phyloP scores from a whole-genome alignment of 2,797 vertebrate species.

The Mycteria americana region DNA sequence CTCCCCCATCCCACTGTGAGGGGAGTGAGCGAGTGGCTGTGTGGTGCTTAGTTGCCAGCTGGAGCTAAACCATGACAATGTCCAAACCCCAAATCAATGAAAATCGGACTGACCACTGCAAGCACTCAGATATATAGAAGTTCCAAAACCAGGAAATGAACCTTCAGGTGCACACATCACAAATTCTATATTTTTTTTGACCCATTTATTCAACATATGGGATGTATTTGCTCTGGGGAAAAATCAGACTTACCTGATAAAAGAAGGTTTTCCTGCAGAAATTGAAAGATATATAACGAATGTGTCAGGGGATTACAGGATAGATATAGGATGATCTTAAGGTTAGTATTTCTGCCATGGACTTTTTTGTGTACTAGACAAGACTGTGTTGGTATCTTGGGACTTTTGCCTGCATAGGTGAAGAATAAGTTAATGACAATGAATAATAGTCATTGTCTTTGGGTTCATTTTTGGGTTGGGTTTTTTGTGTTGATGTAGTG shows the following conservation, averaged over 20 bases:
- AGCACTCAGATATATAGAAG: not conserved
- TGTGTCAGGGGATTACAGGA: not conserved
- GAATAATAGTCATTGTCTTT: not conserved
- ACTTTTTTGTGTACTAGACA: not conserved
- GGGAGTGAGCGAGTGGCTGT: too few relatives aligned
- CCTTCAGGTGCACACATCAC: not conserved
- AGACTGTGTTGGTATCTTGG: not conserved
- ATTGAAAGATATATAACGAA: not conserved
- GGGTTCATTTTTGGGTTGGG: accelerated
- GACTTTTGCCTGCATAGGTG: not conserved
- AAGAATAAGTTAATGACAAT: not conserved
- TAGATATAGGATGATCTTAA: not conserved
- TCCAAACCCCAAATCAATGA: not conserved
- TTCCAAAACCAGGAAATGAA: not conserved
- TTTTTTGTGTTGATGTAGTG: not conserved
- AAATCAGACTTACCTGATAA: not conserved
- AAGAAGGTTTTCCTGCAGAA: not conserved
- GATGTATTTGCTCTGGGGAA: not conserved
- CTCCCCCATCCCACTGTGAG: too few relatives aligned
- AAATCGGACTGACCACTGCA: not conserved
- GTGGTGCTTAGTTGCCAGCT: too few relatives aligned
- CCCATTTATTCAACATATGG: not conserved
- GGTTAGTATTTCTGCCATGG: not conserved
- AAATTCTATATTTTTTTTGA: not conserved
- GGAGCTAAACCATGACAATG: too few relatives aligned